Percentiles rank a stretch among this genome's conserved stretches.
Conservation (phyloP, 2,888 invertebrate genomes). For the Dione vanillae region DNA sequence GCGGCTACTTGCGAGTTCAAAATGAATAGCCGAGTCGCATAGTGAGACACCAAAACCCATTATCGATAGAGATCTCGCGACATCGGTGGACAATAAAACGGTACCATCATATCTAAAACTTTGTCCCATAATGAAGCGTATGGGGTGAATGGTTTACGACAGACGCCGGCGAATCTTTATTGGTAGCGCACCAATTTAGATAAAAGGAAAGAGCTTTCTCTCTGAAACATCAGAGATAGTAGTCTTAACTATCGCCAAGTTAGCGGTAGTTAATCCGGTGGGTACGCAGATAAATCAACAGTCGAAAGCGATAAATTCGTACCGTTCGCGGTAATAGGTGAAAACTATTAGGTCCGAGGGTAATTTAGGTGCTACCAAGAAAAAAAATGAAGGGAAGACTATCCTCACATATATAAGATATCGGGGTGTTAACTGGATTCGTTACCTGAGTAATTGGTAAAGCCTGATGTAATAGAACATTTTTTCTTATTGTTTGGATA, state of each 20-base stretch:
- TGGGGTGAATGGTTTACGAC: slow-evolving; percentile 84
- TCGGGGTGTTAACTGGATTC: slow-evolving; percentile 45
- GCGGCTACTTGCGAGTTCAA: slow-evolving; percentile 4
- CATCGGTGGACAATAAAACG: slow-evolving; percentile 83
- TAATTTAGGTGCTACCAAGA: slow-evolving; percentile 70
- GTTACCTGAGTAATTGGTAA: slow-evolving; percentile 47
- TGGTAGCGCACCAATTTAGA: slow-evolving; percentile 84
- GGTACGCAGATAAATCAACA: slow-evolving; percentile 81
- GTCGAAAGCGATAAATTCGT: slow-evolving; percentile 80
- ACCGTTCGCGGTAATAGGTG: slow-evolving; percentile 80
- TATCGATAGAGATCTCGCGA: slow-evolving; percentile 82
- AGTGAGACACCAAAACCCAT: slow-evolving; percentile 71
- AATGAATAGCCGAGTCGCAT: slow-evolving; percentile 42
- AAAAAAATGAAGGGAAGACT: slow-evolving; percentile 64
- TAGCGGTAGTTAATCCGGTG: slow-evolving; percentile 83
- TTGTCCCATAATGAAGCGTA: slow-evolving; percentile 84
- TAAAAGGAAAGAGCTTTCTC: slow-evolving; percentile 83
- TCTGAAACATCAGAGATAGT: slow-evolving; percentile 82
- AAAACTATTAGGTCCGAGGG: slow-evolving; percentile 80
- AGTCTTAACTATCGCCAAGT: slow-evolving; percentile 84
- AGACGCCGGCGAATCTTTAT: slow-evolving; percentile 82
- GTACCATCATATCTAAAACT: slow-evolving; percentile 84
- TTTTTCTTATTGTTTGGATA: slow-evolving; percentile 33
- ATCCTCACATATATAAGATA: slow-evolving; percentile 20
- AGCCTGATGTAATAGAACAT: slow-evolving; percentile 33